Conservation (phyloP, 2,113 vertebrate species). For the Protobothrops flavoviridis region DNA sequence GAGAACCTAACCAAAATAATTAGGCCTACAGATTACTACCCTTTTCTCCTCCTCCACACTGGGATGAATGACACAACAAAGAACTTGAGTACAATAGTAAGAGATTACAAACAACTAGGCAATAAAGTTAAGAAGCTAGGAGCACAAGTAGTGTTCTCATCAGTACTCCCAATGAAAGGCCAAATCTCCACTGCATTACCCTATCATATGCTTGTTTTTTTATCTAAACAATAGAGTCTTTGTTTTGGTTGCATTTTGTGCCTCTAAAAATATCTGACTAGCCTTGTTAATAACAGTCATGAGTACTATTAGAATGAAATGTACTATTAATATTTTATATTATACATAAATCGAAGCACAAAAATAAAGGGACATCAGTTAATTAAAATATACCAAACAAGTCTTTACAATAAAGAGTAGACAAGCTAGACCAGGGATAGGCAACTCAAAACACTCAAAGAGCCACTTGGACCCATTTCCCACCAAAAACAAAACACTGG, state of each 20-base stretch:
- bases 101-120: too few species aligned
- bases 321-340: background rate
- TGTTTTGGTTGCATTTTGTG: background rate
- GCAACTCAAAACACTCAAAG: too few species aligned
- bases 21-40: too few species aligned
- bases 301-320: background rate
- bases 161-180: too few species aligned
- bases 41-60: too few species aligned
- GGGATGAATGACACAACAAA: too few species aligned
- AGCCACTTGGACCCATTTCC: too few species aligned
- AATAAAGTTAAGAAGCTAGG: too few species aligned
- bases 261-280: background rate
- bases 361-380: background rate
- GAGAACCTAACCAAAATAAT: too few species aligned
- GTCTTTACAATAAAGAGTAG: background rate
- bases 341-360: background rate
- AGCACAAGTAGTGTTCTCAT: too few species aligned
- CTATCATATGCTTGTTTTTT: background rate
- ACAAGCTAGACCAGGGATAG: background rate
- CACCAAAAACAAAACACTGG: too few species aligned
- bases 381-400: background rate
- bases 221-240: background rate
- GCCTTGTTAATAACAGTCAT: background rate
- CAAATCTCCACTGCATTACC: background rate
- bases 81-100: too few species aligned